Conservation (phyloP, 2,113 vertebrate genomes). For the Bujurquina vittata region DNA sequence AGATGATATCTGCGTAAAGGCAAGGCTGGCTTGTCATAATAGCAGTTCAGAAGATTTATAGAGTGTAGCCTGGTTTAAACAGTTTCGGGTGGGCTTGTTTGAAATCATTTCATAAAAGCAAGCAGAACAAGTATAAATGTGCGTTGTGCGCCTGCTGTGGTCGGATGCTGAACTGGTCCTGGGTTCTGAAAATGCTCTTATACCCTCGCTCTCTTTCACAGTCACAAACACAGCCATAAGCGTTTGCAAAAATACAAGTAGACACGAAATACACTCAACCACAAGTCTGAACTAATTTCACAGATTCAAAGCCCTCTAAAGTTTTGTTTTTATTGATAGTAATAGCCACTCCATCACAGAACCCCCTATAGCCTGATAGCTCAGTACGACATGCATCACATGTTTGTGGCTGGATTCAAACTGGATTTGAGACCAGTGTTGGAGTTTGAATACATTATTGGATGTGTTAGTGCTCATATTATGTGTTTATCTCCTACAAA, state of each 20-base stretch:
- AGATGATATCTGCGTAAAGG: constrained; percentile 23
- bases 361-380: not conserved
- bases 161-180: not conserved
- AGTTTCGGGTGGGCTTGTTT: constrained; percentile 24
- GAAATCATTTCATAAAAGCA: constrained; percentile 1
- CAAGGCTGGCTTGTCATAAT: constrained; percentile 18
- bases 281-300: not conserved
- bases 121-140: constrained; percentile 21
- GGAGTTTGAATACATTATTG: not conserved
- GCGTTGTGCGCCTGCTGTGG: constrained; percentile 4
- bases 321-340: not conserved
- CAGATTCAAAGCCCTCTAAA: not conserved
- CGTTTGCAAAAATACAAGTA: not conserved
- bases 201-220: not conserved
- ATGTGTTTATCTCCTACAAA: not conserved
- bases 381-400: not conserved
- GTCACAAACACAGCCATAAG: constrained; percentile 7
- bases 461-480: not conserved
- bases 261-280: not conserved
- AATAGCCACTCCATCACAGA: not conserved
- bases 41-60: constrained; percentile 28
- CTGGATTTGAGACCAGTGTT: not conserved
- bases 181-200: not conserved
- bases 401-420: not conserved
- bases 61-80: constrained; percentile 29